Evolutionary conservation across 2,113 vertebrate genomes (phyloP).

Genomic region (Xenopus laevis): DNA sequence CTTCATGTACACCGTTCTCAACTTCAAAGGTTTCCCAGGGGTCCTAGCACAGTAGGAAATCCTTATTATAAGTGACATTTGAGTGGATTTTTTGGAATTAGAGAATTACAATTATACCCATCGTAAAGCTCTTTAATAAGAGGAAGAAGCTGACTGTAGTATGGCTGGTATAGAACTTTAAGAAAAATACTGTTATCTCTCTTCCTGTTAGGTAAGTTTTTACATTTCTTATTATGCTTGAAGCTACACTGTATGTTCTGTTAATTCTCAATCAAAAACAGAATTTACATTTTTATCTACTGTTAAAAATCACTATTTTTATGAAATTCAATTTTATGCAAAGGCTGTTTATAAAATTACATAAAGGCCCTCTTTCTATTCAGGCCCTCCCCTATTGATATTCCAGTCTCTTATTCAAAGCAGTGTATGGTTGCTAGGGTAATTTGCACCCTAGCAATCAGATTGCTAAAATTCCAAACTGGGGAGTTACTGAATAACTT

Average conservation of each 20-base stretch:
- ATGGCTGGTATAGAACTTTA: conserved; percentile 53
- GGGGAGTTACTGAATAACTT: too few species aligned
- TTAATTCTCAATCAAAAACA: conserved; percentile 19
- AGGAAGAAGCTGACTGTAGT: conserved; percentile 59
- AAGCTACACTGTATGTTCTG: conserved; percentile 11
- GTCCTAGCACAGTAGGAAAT: conserved; percentile 70
- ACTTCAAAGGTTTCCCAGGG: conserved; percentile 71
- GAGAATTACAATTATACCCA: conserved; percentile 76
- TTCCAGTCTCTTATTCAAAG: too few species aligned
- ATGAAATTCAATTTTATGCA: neutral
- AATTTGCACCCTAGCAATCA: too few species aligned
- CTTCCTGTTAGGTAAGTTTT: conserved; percentile 30
- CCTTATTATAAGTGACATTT: conserved; percentile 77
- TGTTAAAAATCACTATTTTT: neutral
- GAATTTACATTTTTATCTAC: neutral
- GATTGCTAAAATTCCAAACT: too few species aligned
- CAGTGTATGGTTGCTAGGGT: too few species aligned
- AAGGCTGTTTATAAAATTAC: too few species aligned
- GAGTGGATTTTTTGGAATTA: conserved; percentile 76
- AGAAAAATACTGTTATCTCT: conserved; percentile 59
- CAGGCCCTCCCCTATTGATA: too few species aligned
- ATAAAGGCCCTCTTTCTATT: too few species aligned
- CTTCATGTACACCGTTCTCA: conserved; percentile 61
- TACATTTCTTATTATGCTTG: conserved; percentile 19
- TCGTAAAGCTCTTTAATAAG: conserved; percentile 72